phyloP scores from a whole-genome alignment of 1,140 invertebrate genomes.

The Dreissena polymorpha region DNA sequence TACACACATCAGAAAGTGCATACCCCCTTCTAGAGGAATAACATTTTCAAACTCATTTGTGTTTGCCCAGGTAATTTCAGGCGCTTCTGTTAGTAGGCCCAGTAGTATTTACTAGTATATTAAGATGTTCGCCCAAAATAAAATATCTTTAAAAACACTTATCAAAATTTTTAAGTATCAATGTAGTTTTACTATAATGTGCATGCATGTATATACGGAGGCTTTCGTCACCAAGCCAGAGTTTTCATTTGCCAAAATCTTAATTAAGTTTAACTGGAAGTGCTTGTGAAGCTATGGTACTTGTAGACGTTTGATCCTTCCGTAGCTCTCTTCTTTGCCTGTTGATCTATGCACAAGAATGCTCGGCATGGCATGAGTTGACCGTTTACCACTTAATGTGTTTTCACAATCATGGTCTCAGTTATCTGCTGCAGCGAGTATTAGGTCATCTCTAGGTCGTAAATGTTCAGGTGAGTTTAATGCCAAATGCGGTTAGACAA shows the following conservation, averaged over 20 bases:
- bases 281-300: not conserved
- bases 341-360: conserved; percentile 12
- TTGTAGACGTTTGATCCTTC: not conserved
- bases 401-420: too few relatives aligned
- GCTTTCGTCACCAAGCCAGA: not conserved
- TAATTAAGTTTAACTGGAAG: not conserved
- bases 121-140: not conserved
- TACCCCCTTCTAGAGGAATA: not conserved
- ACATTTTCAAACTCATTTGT: conserved; percentile 4
- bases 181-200: not conserved
- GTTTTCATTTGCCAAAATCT: not conserved
- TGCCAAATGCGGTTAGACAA: not conserved
- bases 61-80: conserved; percentile 17
- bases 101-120: not conserved
- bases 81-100: conserved; percentile 11
- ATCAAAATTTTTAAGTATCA: not conserved
- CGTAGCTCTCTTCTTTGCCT: not conserved
- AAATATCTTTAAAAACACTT: not conserved
- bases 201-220: not conserved
- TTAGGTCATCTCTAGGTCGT: not conserved
- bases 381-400: too few relatives aligned
- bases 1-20: not conserved
- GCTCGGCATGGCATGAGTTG: conserved; percentile 29
- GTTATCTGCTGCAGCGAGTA: too few relatives aligned
- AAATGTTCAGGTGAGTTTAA: not conserved